phyloP scores from a whole-genome alignment of 2,888 invertebrate genomes.

The Eueremaeus valkanovi region DNA sequence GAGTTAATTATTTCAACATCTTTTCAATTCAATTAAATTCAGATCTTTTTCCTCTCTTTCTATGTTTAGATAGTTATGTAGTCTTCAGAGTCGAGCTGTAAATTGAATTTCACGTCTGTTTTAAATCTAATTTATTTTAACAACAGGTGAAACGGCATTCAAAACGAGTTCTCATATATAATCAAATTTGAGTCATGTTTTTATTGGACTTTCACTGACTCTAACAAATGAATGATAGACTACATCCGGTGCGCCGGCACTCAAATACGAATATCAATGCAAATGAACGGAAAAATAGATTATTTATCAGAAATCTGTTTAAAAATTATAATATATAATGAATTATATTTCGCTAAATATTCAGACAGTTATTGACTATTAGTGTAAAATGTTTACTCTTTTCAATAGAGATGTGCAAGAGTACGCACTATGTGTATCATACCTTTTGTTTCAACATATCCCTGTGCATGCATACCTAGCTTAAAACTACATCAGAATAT shows the following conservation, averaged over 20 bases:
- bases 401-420: no score
- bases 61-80: not conserved
- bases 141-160: constrained; percentile 8
- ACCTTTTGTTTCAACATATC: no score
- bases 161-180: constrained; percentile 26
- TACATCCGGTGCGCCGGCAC: constrained; percentile 13
- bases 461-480: no score
- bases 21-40: constrained; percentile 31
- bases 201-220: constrained; percentile 21
- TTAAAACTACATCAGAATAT: no score
- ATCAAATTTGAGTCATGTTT: constrained; percentile 17
- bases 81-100: not conserved
- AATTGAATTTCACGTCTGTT: not conserved
- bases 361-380: not conserved
- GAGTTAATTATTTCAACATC: constrained; percentile 30
- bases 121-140: constrained; percentile 33
- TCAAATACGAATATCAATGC: constrained; percentile 14
- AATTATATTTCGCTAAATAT: not conserved
- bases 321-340: no score
- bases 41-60: not conserved
- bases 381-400: not conserved
- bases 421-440: no score
- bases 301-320: not conserved
- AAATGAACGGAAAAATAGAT: constrained; percentile 19
- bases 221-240: constrained; percentile 32